phyloP scores from a whole-genome alignment of 2,113 vertebrate genomes.

The Melanerpes formicivorus region DNA sequence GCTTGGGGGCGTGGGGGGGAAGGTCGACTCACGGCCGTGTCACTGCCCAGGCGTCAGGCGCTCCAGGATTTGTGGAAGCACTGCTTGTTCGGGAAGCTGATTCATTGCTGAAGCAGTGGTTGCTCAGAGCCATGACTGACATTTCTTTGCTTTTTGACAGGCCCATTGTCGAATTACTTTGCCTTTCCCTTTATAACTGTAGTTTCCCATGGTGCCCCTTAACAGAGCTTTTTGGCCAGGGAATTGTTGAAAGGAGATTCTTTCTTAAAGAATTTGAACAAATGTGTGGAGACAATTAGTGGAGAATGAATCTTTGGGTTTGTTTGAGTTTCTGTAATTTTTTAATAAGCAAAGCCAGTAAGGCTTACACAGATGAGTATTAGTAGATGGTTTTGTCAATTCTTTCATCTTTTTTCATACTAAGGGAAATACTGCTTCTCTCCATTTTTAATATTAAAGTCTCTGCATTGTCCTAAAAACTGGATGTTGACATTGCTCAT shows the following conservation, averaged over 20 bases:
- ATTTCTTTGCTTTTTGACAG: neutral
- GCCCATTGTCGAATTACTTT: neutral
- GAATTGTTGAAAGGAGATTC: neutral
- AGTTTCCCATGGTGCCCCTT: neutral
- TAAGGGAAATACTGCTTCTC: neutral
- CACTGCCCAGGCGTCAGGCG: neutral
- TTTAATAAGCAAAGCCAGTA: neutral
- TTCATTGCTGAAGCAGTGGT: slow-evolving; percentile 4
- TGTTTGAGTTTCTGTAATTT: neutral
- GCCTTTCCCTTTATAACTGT: fast-evolving
- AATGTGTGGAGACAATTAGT: neutral
- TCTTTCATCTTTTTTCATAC: neutral
- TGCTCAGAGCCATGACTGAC: neutral
- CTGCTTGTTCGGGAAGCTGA: slow-evolving; percentile 17
- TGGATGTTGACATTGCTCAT: neutral
- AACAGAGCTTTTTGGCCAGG: neutral
- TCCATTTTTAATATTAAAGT: neutral
- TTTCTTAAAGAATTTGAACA: neutral
- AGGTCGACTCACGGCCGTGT: neutral
- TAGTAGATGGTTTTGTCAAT: neutral
- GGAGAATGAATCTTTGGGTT: neutral
- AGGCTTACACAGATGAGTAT: neutral
- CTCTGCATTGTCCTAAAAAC: neutral
- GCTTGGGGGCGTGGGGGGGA: neutral
- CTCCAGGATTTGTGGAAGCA: neutral